Evolutionary conservation across 2,888 invertebrate species (phyloP).

Genomic region (Spatulosminthurus flaviceps): DNA sequence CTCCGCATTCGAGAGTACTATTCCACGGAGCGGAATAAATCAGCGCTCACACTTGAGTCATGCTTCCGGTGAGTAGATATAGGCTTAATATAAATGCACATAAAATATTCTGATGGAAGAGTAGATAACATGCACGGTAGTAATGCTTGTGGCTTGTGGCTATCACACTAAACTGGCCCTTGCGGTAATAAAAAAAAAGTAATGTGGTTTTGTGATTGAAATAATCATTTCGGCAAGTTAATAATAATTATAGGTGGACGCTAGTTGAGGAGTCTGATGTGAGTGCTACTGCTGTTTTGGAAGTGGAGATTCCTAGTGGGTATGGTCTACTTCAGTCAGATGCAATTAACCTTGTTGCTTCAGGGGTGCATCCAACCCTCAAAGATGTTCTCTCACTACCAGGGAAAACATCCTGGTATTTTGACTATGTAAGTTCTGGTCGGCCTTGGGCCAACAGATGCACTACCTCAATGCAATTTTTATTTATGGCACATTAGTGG

Average conservation of each 20-base stretch:
- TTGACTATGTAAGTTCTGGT: conserved; percentile 68
- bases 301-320: conserved; percentile 68
- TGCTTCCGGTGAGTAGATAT: conserved; percentile 65
- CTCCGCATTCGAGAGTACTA: conserved; percentile 67
- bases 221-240: background rate
- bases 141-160: no score
- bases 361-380: conserved; percentile 65
- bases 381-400: conserved; percentile 65
- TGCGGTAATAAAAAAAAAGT: no score
- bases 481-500: background rate
- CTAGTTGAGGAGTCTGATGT: conserved; percentile 64
- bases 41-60: conserved; percentile 65
- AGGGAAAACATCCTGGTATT: conserved; percentile 68
- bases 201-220: background rate
- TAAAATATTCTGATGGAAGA: no score
- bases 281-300: conserved; percentile 67
- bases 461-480: background rate
- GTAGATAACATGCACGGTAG: no score
- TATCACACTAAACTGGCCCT: no score
- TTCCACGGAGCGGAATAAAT: conserved; percentile 66
- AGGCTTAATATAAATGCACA: no score
- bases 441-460: background rate
- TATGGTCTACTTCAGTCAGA: conserved; percentile 69
- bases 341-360: conserved; percentile 65
- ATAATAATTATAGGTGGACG: conserved; percentile 66